Conservation (phyloP, 2,797 vertebrate species). For the Bradypus variegatus region DNA sequence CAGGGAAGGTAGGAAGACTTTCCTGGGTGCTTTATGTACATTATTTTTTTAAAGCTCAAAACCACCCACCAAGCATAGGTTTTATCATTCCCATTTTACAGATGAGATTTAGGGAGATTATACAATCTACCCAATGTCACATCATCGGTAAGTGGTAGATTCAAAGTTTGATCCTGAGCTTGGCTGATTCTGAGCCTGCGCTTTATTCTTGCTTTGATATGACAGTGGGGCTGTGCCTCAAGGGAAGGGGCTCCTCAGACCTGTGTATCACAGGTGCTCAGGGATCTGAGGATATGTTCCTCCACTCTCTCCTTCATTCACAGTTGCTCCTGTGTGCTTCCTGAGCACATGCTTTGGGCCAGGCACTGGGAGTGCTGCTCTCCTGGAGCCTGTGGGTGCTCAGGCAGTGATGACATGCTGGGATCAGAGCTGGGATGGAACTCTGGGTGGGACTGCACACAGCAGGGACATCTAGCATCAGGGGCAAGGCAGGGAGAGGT, state of each 20-base stretch:
- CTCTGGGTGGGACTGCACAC: background rate
- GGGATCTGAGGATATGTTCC: background rate
- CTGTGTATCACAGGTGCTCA: background rate
- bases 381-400: background rate
- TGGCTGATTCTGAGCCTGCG: background rate
- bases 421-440: background rate
- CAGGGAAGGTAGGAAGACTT: background rate
- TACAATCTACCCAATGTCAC: background rate
- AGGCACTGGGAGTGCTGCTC: background rate
- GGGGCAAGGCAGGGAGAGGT: background rate
- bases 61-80: background rate
- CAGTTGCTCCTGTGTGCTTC: rapidly evolving
- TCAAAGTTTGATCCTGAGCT: background rate
- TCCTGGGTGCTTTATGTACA: background rate
- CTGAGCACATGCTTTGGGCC: background rate
- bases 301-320: too few relatives aligned
- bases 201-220: background rate
- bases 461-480: background rate
- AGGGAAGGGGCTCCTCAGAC: background rate
- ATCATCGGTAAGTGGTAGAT: background rate
- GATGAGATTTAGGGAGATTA: background rate
- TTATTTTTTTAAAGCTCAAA: conserved; percentile 13
- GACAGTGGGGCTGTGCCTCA: background rate
- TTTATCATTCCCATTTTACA: background rate
- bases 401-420: background rate